These are phyloP conservation scores for Eupithecia tripunctaria DNA, from an alignment of 2,888 invertebrate species.

Conservation along the genomic window DNA sequence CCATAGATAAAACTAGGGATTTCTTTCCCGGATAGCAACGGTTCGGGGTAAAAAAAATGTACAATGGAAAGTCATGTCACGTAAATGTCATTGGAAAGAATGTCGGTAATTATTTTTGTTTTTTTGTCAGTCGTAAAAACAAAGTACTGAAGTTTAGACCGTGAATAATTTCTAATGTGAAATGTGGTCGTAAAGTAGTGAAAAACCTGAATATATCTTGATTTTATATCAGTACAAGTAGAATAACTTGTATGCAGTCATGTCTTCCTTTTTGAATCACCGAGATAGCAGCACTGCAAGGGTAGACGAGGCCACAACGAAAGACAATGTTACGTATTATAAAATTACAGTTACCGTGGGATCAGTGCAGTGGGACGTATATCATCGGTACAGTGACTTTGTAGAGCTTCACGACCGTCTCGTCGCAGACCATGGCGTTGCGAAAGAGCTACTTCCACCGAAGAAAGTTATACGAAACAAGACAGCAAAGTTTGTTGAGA, in stretches of 20 bases:
- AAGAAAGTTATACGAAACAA: constrained; percentile 97
- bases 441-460: constrained; percentile 94
- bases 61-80: too few relatives aligned
- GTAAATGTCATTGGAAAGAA: too few relatives aligned
- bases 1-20: not conserved
- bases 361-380: constrained; percentile 92
- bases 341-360: constrained; percentile 88
- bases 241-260: constrained; percentile 53
- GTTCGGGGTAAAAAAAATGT: not conserved
- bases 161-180: not conserved
- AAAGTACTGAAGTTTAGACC: not conserved
- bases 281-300: constrained; percentile 87
- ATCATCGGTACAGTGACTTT: constrained; percentile 95
- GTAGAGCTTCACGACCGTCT: constrained; percentile 93
- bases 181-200: not conserved
- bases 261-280: constrained; percentile 90
- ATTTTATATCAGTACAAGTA: not conserved
- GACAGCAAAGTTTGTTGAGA: constrained; percentile 94
- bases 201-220: not conserved
- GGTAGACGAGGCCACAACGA: constrained; percentile 87
- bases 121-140: not conserved
- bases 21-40: not conserved
- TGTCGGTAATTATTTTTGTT: not conserved
- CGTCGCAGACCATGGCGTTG: constrained; percentile 91
- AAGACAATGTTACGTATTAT: constrained; percentile 89